Percentiles rank a stretch among this genome's conserved stretches.
Conservation (phyloP, 2,888 invertebrate species). For the Brachyptera risi region DNA sequence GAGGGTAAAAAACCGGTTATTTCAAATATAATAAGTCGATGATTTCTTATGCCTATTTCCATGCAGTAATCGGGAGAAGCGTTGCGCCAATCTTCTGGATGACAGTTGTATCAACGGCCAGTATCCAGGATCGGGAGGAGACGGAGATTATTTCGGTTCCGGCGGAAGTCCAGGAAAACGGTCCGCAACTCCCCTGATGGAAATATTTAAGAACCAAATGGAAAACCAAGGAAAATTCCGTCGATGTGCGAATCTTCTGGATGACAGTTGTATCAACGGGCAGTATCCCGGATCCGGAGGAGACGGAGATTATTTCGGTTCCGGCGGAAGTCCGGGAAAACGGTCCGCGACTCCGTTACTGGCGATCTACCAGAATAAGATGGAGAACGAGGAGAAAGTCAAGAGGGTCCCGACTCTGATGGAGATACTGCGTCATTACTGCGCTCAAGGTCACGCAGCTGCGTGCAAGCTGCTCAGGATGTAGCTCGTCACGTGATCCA, state of each 20-base stretch:
- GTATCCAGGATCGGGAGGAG: constrained; percentile 19
- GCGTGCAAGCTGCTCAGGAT: not conserved
- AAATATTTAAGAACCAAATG: not conserved
- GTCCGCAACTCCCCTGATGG: not conserved
- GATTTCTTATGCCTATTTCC: not conserved
- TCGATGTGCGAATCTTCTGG: constrained; percentile 27
- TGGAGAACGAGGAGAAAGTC: not conserved
- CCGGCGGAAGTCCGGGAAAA: constrained; percentile 28
- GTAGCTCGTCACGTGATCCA: too few relatives aligned
- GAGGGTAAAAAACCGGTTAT: not conserved
- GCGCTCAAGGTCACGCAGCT: not conserved
- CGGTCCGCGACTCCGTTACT: constrained; percentile 7
- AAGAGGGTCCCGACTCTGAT: constrained; percentile 19
- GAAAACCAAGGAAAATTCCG: not conserved
- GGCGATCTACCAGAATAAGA: constrained; percentile 1
- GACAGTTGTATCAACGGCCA: constrained; percentile 26
- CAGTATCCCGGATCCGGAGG: constrained; percentile 24
- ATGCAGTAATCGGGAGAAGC: constrained; percentile 4
- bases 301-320: constrained; percentile 25
- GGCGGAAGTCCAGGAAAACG: constrained; percentile 26
- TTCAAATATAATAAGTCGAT: not conserved
- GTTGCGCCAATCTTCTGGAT: constrained; percentile 21
- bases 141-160: constrained; percentile 17
- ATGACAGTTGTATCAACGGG: constrained; percentile 30
- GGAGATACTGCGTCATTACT: not conserved